Evolutionary conservation across 2,113 vertebrate species (phyloP), one percentile per base, ranked within the genome.

Genomic region (Ranitomeya imitator): DNA sequence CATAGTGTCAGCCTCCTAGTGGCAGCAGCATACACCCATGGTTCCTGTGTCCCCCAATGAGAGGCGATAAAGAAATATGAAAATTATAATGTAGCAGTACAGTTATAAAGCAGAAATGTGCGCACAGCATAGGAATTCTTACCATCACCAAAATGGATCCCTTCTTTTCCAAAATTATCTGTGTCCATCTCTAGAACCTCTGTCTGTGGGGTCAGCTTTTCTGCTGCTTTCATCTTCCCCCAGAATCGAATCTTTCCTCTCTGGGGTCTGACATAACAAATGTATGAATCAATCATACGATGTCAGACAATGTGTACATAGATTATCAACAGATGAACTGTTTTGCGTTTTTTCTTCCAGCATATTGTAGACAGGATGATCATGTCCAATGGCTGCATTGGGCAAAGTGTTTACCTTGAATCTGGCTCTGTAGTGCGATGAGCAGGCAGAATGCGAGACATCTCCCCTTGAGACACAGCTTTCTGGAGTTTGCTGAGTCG

Each of bases 181-280:
- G 89, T 54, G 0, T 90, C 90, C 85, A 94, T 69, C 51, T 97
- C 94, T 1, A 94, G 59, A 19, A 95, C 93, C 77, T 99, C 98
- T 0, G 91, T 92, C 0, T 95, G 96, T 54, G 94, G 93, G 16
- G 96, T 90, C 79, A 97, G 94, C 91, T 99, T 99, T 15, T 99
- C 97, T 0, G 95, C 95, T 0, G 97, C 95, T 91, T 95, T 99
- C 10, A 94, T 93, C 91, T 99, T 99, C 18, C 92, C 94, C 98
- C 98, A 99, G 93, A 99, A 99, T 52, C 94, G 96, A 95, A 98
- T 99, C 93, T 95, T 99, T 63, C 95, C 94, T 92, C 96, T 96
- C 87, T 96, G 94, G 89, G 95, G 94, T 93, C 98, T 99, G 91
- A 9, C 91, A 89, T n/a, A 52, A 19, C 31, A 83, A n/a, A 77